These are phyloP conservation scores for Girardia tigrina DNA, from an alignment of 2,888 invertebrate species.

Conservation along the genomic window DNA sequence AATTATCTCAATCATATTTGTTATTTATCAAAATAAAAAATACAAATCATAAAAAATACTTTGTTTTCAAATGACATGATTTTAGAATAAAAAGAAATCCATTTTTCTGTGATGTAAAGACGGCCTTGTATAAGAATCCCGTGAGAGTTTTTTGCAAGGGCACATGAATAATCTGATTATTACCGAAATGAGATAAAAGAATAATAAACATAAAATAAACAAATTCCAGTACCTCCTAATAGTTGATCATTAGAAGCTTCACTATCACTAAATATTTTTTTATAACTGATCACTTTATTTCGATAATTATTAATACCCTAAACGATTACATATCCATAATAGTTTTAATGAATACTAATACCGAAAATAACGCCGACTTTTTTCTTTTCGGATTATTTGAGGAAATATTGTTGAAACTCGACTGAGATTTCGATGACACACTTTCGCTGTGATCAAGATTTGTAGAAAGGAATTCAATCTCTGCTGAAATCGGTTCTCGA, in stretches of 20 bases:
- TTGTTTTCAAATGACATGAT: constrained; percentile 90
- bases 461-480: not conserved
- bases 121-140: constrained; percentile 61
- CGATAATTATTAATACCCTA: constrained; percentile 3
- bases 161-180: constrained; percentile 34
- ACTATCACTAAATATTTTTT: constrained; percentile 12
- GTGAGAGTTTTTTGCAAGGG: constrained; percentile 32
- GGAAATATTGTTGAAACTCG: constrained; percentile 10
- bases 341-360: not conserved
- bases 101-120: constrained; percentile 82
- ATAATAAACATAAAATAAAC: not conserved
- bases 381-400: not conserved
- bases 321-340: not conserved
- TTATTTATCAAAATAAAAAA: too few relatives aligned
- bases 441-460: constrained; percentile 14
- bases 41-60: constrained; percentile 47
- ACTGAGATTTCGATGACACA: constrained; percentile 8
- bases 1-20: too few relatives aligned
- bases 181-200: not conserved
- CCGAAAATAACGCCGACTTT: not conserved
- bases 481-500: not conserved
- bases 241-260: not conserved
- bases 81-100: constrained; percentile 89
- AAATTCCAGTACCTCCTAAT: not conserved
- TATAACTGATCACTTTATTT: not conserved